Base-by-base conservation (phyloP, 2,888 invertebrate species). In the Hydriomena furcata region DNA sequence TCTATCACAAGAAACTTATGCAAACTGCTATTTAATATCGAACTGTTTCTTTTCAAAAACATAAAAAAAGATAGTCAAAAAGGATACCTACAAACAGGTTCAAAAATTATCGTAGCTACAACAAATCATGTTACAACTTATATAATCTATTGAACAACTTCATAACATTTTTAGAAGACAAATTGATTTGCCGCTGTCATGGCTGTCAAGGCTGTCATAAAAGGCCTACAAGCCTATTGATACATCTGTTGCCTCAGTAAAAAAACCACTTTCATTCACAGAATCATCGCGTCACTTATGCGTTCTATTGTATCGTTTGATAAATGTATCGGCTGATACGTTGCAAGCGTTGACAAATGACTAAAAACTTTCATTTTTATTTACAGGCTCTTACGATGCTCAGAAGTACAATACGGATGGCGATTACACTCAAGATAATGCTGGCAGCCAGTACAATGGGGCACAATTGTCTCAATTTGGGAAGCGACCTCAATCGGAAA, bases 331-430 rank as follows among this genome's bases (percentile, higher is more conserved):
- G 66, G 60, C 71, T 75, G 70, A 79, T 73, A 70, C 60, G 67
- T 68, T 66, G 60, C 61, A 61, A 58, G 66, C 75, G 60, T 72
- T 86, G 84, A 86, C 78, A 82, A 84, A 88, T 86, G 65, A 72
- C 68, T 68, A 46, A 74, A 71, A 76, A 83, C 86, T 90, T 89
- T 89, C 86, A 60, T 87, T 89, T 86, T 84, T 79, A 82, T 81
- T 89, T 84, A 68, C 86, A 90, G 90, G 89, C 77, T 83, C 87
- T 52, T 89, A 89, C 73, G 80, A 86, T 56, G 77, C 84, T 56
- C 75, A 80, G 65, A 87, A 83, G 63, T 83, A 89, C 79, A 88
- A 89, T 82, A 68, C 72, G 31, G 84, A 69, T 60, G 71, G 75
- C 60, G 82, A 84, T 78, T 79, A 84, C 71, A 68, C 77, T 58